These are phyloP conservation scores for Hippocampus guttulatus DNA, from an alignment of 2,113 vertebrate species.

Conservation along the genomic window DNA sequence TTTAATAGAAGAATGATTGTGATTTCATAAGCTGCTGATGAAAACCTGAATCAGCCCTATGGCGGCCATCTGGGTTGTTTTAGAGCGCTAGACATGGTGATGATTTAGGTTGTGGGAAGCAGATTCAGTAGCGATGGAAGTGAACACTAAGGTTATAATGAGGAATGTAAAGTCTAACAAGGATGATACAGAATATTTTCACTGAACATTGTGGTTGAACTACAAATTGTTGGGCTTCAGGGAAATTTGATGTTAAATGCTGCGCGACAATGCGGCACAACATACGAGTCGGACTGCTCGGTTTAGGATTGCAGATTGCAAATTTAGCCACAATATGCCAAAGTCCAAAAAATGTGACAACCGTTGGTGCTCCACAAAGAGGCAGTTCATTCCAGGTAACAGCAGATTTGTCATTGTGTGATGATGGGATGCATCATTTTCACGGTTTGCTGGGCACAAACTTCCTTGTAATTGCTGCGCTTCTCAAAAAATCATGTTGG, in stretches of 20 bases:
- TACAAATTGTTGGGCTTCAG: too few species aligned
- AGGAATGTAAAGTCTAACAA: not conserved
- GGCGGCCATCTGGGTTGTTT: constrained; percentile 35
- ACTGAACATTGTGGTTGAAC: too few species aligned
- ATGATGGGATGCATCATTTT: constrained; percentile 54
- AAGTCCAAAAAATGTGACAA: constrained; percentile 1
- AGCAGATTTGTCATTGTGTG: constrained; percentile 45
- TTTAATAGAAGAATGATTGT: constrained; percentile 30
- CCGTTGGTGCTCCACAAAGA: constrained; percentile 11
- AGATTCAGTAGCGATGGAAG: not conserved
- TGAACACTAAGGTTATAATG: not conserved
- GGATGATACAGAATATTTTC: not conserved
- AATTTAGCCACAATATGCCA: not conserved
- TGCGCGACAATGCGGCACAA: not conserved
- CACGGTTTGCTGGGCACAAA: constrained; percentile 55
- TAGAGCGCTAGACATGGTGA: constrained; percentile 14
- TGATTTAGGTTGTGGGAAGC: not conserved
- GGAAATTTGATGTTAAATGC: not conserved
- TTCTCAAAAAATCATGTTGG: constrained; percentile 47
- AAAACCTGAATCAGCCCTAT: constrained; percentile 28
- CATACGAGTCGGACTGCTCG: not conserved
- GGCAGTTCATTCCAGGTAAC: constrained; percentile 41
- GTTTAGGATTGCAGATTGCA: not conserved
- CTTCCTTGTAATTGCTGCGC: constrained; percentile 54
- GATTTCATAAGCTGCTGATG: constrained; percentile 29